A percentile compares a stretch with the other conserved stretches of the same genome.
Conservation (phyloP, 2,113 vertebrate genomes). For the Vidua macroura region DNA sequence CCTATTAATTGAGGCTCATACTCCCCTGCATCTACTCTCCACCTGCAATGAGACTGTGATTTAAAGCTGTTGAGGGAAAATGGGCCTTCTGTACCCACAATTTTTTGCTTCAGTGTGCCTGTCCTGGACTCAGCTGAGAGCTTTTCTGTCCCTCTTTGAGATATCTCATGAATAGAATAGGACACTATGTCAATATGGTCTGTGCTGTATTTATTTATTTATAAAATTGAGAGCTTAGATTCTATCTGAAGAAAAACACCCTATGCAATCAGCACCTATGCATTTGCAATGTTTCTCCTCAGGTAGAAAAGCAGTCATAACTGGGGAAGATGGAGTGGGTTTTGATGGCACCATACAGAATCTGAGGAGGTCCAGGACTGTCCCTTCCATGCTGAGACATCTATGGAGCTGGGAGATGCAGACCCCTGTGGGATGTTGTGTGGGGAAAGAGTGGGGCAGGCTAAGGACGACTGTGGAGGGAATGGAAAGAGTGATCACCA, state of each 20-base stretch:
- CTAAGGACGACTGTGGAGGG: fast-evolving
- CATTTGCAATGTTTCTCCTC: background rate
- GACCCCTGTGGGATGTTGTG: fast-evolving
- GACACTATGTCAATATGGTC: background rate
- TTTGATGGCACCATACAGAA: background rate
- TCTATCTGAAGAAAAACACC: background rate
- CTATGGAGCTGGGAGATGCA: background rate
- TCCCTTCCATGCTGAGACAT: background rate
- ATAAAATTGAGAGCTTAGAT: background rate
- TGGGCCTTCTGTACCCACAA: background rate
- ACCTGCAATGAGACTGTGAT: background rate
- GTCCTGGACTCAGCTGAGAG: background rate
- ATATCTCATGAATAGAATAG: background rate
- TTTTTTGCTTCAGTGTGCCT: background rate
- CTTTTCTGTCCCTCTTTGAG: background rate
- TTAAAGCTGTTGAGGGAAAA: background rate
- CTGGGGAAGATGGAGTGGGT: background rate
- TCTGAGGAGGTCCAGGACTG: background rate
- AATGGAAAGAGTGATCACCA: background rate
- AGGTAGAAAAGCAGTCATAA: background rate
- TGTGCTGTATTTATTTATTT: background rate
- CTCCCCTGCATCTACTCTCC: background rate
- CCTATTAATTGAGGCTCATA: background rate
- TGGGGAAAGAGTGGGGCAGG: background rate
- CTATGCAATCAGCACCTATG: background rate